Conservation (phyloP, 1,140 invertebrate genomes). For the Potamilus streckersoni region DNA sequence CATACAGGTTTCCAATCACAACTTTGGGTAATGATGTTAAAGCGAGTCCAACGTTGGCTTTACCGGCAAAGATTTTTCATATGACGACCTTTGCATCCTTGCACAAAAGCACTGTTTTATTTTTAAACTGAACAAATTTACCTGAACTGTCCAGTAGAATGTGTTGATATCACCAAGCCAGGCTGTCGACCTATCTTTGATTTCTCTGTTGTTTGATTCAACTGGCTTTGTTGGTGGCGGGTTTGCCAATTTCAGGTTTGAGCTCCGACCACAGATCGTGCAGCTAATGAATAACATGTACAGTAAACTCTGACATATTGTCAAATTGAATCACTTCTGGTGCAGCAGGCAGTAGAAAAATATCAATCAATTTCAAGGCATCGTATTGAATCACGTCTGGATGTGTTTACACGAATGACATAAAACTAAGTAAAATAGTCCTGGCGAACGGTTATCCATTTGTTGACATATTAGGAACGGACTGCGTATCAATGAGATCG, state of each 20-base stretch:
- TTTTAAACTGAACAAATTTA: no score
- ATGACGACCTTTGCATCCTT: no score
- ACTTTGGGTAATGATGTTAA: no score
- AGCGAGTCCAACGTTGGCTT: no score
- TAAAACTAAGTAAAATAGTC: constrained; percentile 22
- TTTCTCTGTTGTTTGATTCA: constrained; percentile 40
- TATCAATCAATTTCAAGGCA: background rate
- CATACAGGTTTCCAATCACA: no score
- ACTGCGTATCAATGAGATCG: constrained; percentile 24
- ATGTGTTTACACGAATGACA: background rate
- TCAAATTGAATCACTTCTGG: constrained; percentile 36
- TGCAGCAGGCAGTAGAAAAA: background rate
- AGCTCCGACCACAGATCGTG: constrained; percentile 36
- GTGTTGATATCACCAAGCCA: constrained; percentile 42
- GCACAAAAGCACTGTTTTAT: no score
- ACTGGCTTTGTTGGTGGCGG: constrained; percentile 45
- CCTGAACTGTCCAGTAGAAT: constrained; percentile 17
- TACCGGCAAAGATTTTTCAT: no score
- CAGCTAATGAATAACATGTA: constrained; percentile 29
- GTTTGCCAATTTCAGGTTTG: constrained; percentile 40
- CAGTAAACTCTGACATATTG: constrained; percentile 35
- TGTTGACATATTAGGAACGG: background rate
- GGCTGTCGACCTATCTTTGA: constrained; percentile 36
- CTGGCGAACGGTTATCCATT: constrained; percentile 17
- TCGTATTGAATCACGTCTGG: constrained; percentile 1